A percentile compares a stretch with the other conserved stretches of the same genome.
Evolutionary conservation across 2,797 vertebrate genomes (phyloP).

Genomic region (Phrynocephalus vlangalii): DNA sequence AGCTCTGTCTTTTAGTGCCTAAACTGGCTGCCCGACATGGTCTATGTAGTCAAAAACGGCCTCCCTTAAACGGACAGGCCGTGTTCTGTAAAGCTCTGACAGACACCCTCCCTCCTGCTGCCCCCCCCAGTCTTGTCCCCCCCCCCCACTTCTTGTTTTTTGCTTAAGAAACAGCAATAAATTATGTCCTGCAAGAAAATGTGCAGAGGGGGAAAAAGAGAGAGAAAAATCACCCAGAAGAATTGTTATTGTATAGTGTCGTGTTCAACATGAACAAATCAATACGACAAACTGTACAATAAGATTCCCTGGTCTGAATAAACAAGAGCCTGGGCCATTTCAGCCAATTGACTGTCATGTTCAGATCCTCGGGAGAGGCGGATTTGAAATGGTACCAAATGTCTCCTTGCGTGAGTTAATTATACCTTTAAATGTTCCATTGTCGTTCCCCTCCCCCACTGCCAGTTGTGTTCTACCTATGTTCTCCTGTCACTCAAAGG

Average conservation of each 20-base stretch:
- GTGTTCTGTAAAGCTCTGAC: background rate
- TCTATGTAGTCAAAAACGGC: background rate
- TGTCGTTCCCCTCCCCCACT: background rate
- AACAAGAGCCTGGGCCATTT: conserved; percentile 51
- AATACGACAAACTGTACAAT: conserved; percentile 35
- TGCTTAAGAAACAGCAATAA: background rate
- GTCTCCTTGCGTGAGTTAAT: conserved; percentile 48
- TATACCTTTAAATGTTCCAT: conserved; percentile 25
- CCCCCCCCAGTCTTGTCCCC: rapidly evolving
- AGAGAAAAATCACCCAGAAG: conserved; percentile 46
- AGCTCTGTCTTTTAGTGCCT: background rate
- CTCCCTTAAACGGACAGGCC: background rate
- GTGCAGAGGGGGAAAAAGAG: conserved; percentile 16
- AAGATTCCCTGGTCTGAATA: conserved; percentile 29
- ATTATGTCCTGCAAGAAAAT: conserved; percentile 25
- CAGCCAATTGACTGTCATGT: conserved; percentile 40
- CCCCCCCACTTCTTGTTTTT: background rate
- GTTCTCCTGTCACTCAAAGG: background rate
- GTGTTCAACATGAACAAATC: conserved; percentile 46
- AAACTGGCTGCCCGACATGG: background rate
- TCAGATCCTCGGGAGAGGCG: background rate
- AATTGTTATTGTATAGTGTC: conserved; percentile 50
- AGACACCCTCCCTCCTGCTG: no score
- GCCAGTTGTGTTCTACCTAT: rapidly evolving
- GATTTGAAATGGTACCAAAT: conserved; percentile 9